Base-by-base conservation (phyloP, 2,797 vertebrate species). In the Protosalanx chinensis region DNA sequence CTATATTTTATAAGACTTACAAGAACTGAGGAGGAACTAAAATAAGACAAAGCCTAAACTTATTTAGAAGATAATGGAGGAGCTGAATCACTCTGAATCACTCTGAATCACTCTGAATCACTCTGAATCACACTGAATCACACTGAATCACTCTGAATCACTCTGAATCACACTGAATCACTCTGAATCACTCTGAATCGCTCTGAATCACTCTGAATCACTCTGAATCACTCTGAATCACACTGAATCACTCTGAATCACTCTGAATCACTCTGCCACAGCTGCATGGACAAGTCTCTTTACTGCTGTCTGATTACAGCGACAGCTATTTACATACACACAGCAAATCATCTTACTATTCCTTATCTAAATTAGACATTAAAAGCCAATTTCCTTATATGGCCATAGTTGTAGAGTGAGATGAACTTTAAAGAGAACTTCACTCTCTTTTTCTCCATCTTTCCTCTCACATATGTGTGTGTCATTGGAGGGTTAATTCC, bases 1-100 rank as follows among this genome's bases (percentile, higher is more conserved):
- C 69, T 79, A 76, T 81, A 87, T 68, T 82, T 84, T 84, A 76
- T 15, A 80, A 71, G 66, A 83, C 82, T 76, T 78, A 71, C 56
- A 76, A 68, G 20, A 37, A 51, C 66, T 23, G 56, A 30, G 16
- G 61, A 61, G 15, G 53, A 56, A 16, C 18, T n/a, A 16, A 56
- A 56, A 56, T 56, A n/a, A n/a, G n/a, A 56, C n/a, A 49, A 67
- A 72, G 75, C 71, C 70, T 32, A 79, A 71, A 72, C 35, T 63
- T 67, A 49, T 58, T 74, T 76, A 46, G 67, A 37, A 75, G 37
- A 67, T 46, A 81, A 72, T 76, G 71, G 74, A 67, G 76, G 64
- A 61, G 73, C n/a, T 62, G 59, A 12, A 61, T 71, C 41, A 46
- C 61, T 27, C 15, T 58, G 71, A n/a, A n/a, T n/a, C n/a, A n/a